Percentiles rank a stretch among this genome's conserved stretches.
Conservation (phyloP, 92 coral and sea anemone genomes). For the Pocillopora meandrina region DNA sequence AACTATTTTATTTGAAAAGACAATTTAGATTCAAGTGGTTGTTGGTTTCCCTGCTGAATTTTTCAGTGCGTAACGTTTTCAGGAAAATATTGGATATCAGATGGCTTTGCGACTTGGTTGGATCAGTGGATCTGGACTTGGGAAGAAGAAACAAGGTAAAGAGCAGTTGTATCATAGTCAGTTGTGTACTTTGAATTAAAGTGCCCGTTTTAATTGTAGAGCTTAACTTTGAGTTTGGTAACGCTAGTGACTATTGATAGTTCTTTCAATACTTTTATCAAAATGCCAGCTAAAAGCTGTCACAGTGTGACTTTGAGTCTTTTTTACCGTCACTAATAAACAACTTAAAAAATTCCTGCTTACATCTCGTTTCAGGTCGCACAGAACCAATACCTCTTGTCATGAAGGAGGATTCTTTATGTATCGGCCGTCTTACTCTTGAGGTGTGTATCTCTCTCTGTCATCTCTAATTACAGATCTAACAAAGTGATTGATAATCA, state of each 20-base stretch:
- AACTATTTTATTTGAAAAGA: too few relatives aligned
- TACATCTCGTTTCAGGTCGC: constrained; percentile 64
- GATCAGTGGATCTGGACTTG: constrained; percentile 92
- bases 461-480: background rate
- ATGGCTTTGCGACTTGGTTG: constrained; percentile 95
- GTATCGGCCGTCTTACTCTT: constrained; percentile 84
- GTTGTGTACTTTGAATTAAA: background rate
- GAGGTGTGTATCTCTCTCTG: constrained; percentile 63
- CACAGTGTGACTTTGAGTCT: too few relatives aligned
- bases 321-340: too few relatives aligned
- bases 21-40: too few relatives aligned
- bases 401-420: constrained; percentile 89
- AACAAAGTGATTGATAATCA: background rate
- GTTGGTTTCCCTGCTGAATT: too few relatives aligned
- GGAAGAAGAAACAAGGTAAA: constrained; percentile 90
- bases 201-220: background rate
- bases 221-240: background rate
- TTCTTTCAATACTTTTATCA: too few relatives aligned
- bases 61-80: background rate
- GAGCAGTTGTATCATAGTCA: background rate
- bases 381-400: constrained; percentile 93
- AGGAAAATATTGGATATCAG: constrained; percentile 99
- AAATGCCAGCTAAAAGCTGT: too few relatives aligned
- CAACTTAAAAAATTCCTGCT: background rate
- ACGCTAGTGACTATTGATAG: too few relatives aligned